These are phyloP conservation scores for Nebria brevicollis DNA, from an alignment of 2,888 invertebrate species.

Conservation along the genomic window DNA sequence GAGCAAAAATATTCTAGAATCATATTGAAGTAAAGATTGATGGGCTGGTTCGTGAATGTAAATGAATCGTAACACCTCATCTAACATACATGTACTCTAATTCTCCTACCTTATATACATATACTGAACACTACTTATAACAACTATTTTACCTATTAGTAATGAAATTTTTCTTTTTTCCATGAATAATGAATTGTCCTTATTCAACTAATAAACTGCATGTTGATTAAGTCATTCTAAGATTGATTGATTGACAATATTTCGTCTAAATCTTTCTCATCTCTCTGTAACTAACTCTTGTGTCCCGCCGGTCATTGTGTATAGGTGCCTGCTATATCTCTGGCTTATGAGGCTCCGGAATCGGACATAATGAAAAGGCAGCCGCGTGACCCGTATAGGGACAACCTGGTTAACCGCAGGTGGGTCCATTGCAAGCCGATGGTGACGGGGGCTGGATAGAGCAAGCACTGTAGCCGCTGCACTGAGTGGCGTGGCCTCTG, in stretches of 20 bases:
- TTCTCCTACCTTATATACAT: neutral
- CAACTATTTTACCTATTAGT: neutral
- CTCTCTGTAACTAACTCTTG: constrained; percentile 43
- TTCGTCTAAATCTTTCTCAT: constrained; percentile 10
- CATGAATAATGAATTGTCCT: neutral
- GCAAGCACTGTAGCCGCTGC: constrained; percentile 45
- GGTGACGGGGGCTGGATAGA: constrained; percentile 29
- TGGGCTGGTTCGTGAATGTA: too few relatives aligned
- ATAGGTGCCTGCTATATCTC: constrained; percentile 81
- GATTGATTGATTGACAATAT: neutral
- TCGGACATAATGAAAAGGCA: constrained; percentile 99
- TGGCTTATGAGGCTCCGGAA: constrained; percentile 97
- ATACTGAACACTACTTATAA: neutral
- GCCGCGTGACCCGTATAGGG: constrained; percentile 96
- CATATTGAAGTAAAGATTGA: too few relatives aligned
- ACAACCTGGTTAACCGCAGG: constrained; percentile 99
- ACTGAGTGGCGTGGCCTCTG: constrained; percentile 33
- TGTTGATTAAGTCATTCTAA: neutral
- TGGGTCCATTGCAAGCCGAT: constrained; percentile 66
- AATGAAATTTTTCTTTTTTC: neutral
- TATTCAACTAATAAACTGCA: neutral
- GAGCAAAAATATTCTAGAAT: too few relatives aligned
- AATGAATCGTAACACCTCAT: neutral
- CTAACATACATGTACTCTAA: neutral
- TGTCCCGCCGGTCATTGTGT: constrained; percentile 42